Evolutionary conservation across 2,113 vertebrate genomes (phyloP).

Genomic region (Anguilla rostrata): DNA sequence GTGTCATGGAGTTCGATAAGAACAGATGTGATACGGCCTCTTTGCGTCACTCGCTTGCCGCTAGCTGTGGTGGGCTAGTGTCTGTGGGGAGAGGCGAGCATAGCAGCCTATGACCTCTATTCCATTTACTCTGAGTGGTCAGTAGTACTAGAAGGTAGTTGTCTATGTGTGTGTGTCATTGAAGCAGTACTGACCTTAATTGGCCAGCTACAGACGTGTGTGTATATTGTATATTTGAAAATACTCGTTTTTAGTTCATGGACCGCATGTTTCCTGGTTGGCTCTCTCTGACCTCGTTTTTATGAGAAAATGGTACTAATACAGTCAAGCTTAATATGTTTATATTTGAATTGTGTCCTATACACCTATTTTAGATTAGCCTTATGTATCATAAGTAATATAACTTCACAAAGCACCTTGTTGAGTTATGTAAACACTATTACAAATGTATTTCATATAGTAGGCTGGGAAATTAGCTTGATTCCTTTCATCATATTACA

Average conservation of each 20-base stretch:
- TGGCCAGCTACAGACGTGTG: not conserved
- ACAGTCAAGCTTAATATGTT: not conserved
- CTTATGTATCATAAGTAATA: conserved; percentile 3
- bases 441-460: not conserved
- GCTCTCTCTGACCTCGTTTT: conserved; percentile 3
- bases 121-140: not conserved
- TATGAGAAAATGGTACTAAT: not conserved
- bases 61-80: not conserved
- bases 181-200: not conserved
- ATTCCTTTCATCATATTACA: not conserved
- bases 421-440: not conserved
- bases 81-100: not conserved
- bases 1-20: not conserved
- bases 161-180: conserved; percentile 1
- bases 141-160: conserved; percentile 12
- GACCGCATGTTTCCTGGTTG: not conserved
- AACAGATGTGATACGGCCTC: not conserved
- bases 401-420: not conserved
- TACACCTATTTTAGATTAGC: conserved; percentile 11
- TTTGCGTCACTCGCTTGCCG: not conserved
- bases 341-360: conserved; percentile 1
- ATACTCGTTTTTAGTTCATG: not conserved
- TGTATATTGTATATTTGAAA: not conserved
- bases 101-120: not conserved
- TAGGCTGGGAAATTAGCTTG: not conserved